A percentile compares a stretch with the other conserved stretches of the same genome.
Conservation (phyloP, 2,888 invertebrate genomes). For the Nebria brevicollis region DNA sequence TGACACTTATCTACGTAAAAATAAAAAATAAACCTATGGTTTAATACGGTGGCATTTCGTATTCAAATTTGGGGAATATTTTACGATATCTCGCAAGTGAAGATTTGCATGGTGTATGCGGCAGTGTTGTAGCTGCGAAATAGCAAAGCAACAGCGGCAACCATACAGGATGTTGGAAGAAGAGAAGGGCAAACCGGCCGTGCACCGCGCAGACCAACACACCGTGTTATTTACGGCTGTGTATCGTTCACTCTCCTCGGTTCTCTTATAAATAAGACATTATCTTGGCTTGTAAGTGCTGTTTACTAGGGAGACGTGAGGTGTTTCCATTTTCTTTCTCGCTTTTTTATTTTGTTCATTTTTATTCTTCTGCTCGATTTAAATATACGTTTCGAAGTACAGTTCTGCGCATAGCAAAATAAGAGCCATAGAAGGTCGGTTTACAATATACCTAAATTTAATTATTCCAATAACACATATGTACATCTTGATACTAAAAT, state of each 20-base stretch:
- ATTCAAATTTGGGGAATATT: conserved; percentile 42
- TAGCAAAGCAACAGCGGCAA: conserved; percentile 19
- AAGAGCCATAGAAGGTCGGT: not conserved
- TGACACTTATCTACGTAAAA: not conserved
- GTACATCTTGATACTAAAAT: no score
- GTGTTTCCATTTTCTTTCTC: conserved; percentile 58
- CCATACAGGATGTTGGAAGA: conserved; percentile 1
- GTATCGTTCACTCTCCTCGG: conserved; percentile 47
- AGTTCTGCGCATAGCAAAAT: conserved; percentile 38
- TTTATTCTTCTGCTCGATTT: conserved; percentile 39
- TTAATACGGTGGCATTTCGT: conserved; percentile 27
- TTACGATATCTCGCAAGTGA: conserved; percentile 8
- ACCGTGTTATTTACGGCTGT: conserved; percentile 19
- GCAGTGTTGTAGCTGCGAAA: conserved; percentile 29
- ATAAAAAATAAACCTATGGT: not conserved
- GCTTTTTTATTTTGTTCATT: conserved; percentile 54
- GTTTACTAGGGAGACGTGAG: conserved; percentile 59
- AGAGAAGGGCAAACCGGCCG: conserved; percentile 4
- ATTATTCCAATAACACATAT: not conserved
- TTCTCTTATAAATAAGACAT: conserved; percentile 61
- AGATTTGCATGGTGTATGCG: conserved; percentile 35
- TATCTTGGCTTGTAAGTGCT: conserved; percentile 58
- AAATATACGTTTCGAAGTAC: conserved; percentile 47
- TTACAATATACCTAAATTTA: not conserved
- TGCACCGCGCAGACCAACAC: not conserved